Conservation (phyloP, 2,888 invertebrate species). For the Ditula angustiorana region DNA sequence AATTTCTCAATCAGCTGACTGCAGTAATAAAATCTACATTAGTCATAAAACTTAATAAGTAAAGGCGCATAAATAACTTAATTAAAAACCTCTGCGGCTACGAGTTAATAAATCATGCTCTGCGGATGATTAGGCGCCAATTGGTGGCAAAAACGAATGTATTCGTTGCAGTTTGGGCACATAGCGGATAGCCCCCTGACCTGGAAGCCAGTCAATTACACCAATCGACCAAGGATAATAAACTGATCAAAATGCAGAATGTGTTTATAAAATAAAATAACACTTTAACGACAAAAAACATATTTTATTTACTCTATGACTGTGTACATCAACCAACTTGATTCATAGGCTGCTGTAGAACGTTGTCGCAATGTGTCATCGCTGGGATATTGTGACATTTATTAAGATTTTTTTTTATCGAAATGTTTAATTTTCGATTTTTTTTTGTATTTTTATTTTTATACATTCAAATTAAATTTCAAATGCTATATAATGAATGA, state of each 20-base stretch:
- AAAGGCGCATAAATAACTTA: neutral
- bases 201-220: conserved; percentile 10
- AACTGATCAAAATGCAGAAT: neutral
- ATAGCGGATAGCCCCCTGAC: conserved; percentile 37
- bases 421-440: too few species aligned
- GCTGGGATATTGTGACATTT: too few species aligned
- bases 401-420: too few species aligned
- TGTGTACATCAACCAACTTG: too few species aligned
- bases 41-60: conserved; percentile 1
- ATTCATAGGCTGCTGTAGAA: too few species aligned
- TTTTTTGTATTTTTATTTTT: too few species aligned
- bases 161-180: neutral
- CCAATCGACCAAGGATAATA: conserved; percentile 2
- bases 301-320: too few species aligned
- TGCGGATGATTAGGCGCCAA: conserved; percentile 18
- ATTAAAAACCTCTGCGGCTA: neutral
- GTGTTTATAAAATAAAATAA: neutral
- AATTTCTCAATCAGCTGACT: neutral
- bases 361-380: too few species aligned
- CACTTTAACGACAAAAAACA: too few species aligned
- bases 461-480: too few species aligned
- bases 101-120: conserved; percentile 15
- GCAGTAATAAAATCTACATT: neutral
- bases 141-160: conserved; percentile 10
- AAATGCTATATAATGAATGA: too few species aligned